Conservation (phyloP, 37 sponge, comb jelly and placozoan genomes). For the Corticium candelabrum region DNA sequence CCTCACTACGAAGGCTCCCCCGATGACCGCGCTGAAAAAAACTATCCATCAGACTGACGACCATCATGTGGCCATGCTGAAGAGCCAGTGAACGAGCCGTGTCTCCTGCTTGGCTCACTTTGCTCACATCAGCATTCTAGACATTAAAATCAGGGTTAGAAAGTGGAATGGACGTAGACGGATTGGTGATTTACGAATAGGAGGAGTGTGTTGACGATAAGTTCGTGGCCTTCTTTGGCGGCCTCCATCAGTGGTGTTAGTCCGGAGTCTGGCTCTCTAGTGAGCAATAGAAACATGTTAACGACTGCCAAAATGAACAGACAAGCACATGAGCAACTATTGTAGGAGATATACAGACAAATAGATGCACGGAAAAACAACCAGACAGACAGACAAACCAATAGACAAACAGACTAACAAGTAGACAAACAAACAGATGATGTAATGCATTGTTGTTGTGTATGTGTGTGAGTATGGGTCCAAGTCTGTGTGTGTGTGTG, state of each 20-base stretch:
- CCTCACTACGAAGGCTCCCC: background rate
- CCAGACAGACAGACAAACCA: too few species aligned
- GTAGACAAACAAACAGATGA: too few species aligned
- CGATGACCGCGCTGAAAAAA: background rate
- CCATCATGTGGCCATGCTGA: conserved; percentile 41
- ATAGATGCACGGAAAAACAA: too few species aligned
- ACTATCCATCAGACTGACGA: conserved; percentile 54
- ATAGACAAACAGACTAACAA: too few species aligned
- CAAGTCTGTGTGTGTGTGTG: too few species aligned
- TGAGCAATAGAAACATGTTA: background rate
- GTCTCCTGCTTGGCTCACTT: conserved; percentile 34
- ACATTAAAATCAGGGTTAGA: background rate
- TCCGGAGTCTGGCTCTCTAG: conserved; percentile 46
- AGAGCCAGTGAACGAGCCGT: conserved; percentile 66
- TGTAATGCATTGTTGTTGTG: too few species aligned
- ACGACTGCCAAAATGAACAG: too few species aligned
- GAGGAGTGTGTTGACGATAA: conserved; percentile 22
- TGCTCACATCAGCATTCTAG: conserved; percentile 42
- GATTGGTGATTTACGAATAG: background rate
- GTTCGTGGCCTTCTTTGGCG: conserved; percentile 63
- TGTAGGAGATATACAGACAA: too few species aligned
- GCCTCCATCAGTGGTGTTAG: conserved; percentile 61
- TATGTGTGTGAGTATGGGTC: too few species aligned
- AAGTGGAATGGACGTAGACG: background rate
- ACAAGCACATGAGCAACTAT: too few species aligned